These are phyloP conservation scores for Cerastis rubricosa DNA, from an alignment of 2,888 invertebrate genomes.

Conservation along the genomic window DNA sequence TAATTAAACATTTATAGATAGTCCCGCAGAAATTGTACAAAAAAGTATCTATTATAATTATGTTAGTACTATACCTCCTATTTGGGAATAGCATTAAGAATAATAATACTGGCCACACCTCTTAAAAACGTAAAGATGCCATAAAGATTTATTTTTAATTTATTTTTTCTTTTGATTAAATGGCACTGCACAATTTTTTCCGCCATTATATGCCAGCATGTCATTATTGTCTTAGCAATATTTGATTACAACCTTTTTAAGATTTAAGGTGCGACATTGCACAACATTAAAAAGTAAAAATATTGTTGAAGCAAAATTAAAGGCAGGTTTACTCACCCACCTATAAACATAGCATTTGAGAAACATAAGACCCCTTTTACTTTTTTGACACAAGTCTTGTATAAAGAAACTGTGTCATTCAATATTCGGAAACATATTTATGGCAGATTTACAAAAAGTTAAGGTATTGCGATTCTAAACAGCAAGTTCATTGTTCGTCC, in stretches of 20 bases:
- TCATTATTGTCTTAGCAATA: not conserved
- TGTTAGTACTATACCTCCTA: not conserved
- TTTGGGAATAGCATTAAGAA: not conserved
- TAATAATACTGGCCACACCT: not conserved
- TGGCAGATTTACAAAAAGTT: constrained; percentile 45
- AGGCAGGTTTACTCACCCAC: not conserved
- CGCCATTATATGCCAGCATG: not conserved
- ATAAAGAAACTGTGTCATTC: not conserved
- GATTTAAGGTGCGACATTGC: not conserved
- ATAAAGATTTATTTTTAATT: not conserved
- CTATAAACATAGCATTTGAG: not conserved
- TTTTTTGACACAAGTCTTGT: not conserved
- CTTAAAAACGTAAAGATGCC: not conserved
- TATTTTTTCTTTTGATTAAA: not conserved
- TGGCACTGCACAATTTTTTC: not conserved
- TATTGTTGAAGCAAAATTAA: not conserved
- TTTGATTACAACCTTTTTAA: not conserved
- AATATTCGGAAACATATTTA: constrained; percentile 18
- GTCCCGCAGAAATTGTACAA: not conserved
- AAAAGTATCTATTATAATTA: not conserved
- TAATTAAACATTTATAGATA: not conserved
- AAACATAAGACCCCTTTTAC: not conserved
- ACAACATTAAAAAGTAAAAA: not conserved
- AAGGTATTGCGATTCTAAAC: constrained; percentile 68
- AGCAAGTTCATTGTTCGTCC: constrained; percentile 77